These are phyloP conservation scores for Drosophila nebulosa DNA, from an alignment of 1,140 invertebrate genomes.

Conservation along the genomic window DNA sequence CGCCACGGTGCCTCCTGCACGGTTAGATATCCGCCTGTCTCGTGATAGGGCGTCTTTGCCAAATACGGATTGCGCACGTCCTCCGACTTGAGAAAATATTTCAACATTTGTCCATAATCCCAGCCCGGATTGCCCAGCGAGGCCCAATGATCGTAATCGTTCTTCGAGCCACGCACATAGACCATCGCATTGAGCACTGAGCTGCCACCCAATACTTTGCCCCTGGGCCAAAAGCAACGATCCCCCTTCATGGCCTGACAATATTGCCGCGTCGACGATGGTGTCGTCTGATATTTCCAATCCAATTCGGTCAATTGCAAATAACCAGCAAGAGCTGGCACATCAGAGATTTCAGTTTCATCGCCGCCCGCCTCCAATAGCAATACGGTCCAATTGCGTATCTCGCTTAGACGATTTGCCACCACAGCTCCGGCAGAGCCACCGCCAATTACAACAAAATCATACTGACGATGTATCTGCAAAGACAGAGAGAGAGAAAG, in stretches of 20 bases:
- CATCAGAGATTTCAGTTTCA: conserved; percentile 90
- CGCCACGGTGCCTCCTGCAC: conserved; percentile 92
- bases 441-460: conserved; percentile 94
- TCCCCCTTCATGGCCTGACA: conserved; percentile 92
- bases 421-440: conserved; percentile 96
- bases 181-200: conserved; percentile 97
- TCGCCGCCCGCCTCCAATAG: conserved; percentile 92
- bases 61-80: conserved; percentile 92
- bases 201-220: conserved; percentile 94
- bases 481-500: not conserved
- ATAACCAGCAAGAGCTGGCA: conserved; percentile 89
- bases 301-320: conserved; percentile 91
- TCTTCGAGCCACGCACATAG: conserved; percentile 94
- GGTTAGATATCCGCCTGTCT: conserved; percentile 89
- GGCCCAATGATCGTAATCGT: conserved; percentile 96
- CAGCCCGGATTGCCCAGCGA: conserved; percentile 92
- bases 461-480: conserved; percentile 88
- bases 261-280: conserved; percentile 87
- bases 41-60: conserved; percentile 87
- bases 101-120: conserved; percentile 92
- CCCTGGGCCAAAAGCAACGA: conserved; percentile 93
- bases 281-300: conserved; percentile 95
- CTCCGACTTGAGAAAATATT: conserved; percentile 94
- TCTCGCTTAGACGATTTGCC: conserved; percentile 92
- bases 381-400: conserved; percentile 89